Percentiles rank a stretch among this genome's conserved stretches.
Conservation (phyloP, 2,113 vertebrate genomes). For the Scomber scombrus region DNA sequence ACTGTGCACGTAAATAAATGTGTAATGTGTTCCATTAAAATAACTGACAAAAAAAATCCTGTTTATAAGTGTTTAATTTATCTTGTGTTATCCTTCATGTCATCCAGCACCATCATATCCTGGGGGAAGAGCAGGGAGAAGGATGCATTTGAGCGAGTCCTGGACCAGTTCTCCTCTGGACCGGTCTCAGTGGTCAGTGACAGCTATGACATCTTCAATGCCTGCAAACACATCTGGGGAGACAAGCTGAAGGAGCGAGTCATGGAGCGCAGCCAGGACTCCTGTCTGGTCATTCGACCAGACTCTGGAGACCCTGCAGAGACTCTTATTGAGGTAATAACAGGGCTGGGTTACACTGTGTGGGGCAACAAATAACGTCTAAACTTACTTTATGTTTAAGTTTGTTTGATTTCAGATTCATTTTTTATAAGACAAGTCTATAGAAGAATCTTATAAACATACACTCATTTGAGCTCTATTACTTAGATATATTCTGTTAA, state of each 20-base stretch:
- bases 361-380: too few relatives aligned
- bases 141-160: conserved; percentile 82
- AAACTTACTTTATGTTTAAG: too few relatives aligned
- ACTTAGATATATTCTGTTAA: neutral
- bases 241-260: conserved; percentile 84
- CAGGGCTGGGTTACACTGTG: too few relatives aligned
- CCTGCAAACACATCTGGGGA: conserved; percentile 87
- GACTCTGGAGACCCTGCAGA: conserved; percentile 85
- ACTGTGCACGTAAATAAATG: too few relatives aligned
- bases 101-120: conserved; percentile 84
- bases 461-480: too few relatives aligned
- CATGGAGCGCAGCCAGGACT: conserved; percentile 83
- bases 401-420: too few relatives aligned
- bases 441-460: too few relatives aligned
- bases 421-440: too few relatives aligned
- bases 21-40: neutral
- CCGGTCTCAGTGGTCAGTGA: conserved; percentile 86
- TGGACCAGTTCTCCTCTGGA: conserved; percentile 81
- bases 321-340: conserved; percentile 81
- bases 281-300: conserved; percentile 82
- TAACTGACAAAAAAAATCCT: neutral
- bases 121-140: conserved; percentile 83
- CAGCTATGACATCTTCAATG: conserved; percentile 87
- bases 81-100: neutral
- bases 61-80: too few relatives aligned